Evolutionary conservation across 2,113 vertebrate genomes (phyloP).

Genomic region (Pseudolaguvia tuberculata): DNA sequence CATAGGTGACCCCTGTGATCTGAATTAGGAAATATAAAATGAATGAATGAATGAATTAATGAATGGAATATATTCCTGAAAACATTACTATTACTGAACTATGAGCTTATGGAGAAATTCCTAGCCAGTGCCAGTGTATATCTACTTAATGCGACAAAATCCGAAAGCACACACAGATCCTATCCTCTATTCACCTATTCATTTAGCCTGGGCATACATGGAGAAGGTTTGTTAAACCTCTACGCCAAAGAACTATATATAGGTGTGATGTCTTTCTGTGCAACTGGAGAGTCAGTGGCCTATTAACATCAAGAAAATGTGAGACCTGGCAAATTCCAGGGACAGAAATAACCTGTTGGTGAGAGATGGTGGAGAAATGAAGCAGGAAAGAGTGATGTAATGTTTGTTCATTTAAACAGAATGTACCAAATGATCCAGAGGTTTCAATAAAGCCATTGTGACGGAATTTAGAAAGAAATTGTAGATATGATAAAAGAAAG

Average conservation of each 20-base stretch:
- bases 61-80: too few species aligned
- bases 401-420: background rate
- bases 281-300: slow-evolving; percentile 68
- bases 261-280: slow-evolving; percentile 73
- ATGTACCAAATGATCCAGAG: slow-evolving; percentile 35
- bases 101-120: too few species aligned
- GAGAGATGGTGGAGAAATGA: slow-evolving; percentile 46
- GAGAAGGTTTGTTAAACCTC: slow-evolving; percentile 38
- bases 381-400: slow-evolving; percentile 40
- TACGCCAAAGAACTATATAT: slow-evolving; percentile 59
- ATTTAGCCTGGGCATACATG: slow-evolving; percentile 36
- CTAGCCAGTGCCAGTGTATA: too few species aligned
- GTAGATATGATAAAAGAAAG: background rate
- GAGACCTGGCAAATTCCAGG: slow-evolving; percentile 73
- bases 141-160: too few species aligned
- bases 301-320: slow-evolving; percentile 73
- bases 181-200: slow-evolving; percentile 32
- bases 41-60: too few species aligned
- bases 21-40: too few species aligned
- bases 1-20: too few species aligned
- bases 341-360: slow-evolving; percentile 69
- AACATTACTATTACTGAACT: too few species aligned
- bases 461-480: background rate
- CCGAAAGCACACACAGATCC: slow-evolving; percentile 30
- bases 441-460: slow-evolving; percentile 38